A percentile compares a stretch with the other conserved stretches of the same genome.
Evolutionary conservation across 1,140 invertebrate species (phyloP).

Genomic region (Psilanteris sp.): DNA sequence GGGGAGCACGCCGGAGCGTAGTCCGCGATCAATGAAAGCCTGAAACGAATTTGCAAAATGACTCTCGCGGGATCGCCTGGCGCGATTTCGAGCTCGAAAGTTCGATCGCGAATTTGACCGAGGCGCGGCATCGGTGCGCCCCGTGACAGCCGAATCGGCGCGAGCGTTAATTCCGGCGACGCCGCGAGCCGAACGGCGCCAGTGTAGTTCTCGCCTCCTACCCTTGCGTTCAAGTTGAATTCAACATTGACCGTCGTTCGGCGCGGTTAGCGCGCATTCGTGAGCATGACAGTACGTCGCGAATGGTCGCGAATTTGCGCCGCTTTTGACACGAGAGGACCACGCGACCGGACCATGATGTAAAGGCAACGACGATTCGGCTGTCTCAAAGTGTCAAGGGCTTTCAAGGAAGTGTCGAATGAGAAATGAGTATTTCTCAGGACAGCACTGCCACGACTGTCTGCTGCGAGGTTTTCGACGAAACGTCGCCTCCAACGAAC

Average conservation of each 20-base stretch:
- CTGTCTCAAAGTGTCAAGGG: neutral
- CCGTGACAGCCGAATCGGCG: no score
- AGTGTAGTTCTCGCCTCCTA: conserved; percentile 57
- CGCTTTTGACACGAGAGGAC: conserved; percentile 29
- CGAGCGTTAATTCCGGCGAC: no score
- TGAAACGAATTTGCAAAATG: no score
- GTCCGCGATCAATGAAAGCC: no score
- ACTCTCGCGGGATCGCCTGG: no score
- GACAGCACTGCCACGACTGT: conserved; percentile 82
- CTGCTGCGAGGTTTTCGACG: conserved; percentile 90
- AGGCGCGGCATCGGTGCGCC: no score
- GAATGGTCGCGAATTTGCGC: conserved; percentile 35
- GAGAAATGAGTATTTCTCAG: conserved; percentile 78
- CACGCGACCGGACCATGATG: conserved; percentile 39
- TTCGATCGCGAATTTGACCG: no score
- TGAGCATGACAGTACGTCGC: conserved; percentile 62
- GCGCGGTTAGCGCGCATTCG: conserved; percentile 61
- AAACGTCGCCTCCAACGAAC: conserved; percentile 87
- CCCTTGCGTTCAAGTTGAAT: conserved; percentile 73
- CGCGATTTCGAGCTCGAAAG: no score
- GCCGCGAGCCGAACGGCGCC: conserved; percentile 33
- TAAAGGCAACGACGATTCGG: conserved; percentile 26
- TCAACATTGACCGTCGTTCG: conserved; percentile 74
- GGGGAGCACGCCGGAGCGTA: no score
- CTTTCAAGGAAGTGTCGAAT: conserved; percentile 28